Evolutionary conservation across 2,113 vertebrate genomes (phyloP).

Genomic region (Phodopus roborovskii): DNA sequence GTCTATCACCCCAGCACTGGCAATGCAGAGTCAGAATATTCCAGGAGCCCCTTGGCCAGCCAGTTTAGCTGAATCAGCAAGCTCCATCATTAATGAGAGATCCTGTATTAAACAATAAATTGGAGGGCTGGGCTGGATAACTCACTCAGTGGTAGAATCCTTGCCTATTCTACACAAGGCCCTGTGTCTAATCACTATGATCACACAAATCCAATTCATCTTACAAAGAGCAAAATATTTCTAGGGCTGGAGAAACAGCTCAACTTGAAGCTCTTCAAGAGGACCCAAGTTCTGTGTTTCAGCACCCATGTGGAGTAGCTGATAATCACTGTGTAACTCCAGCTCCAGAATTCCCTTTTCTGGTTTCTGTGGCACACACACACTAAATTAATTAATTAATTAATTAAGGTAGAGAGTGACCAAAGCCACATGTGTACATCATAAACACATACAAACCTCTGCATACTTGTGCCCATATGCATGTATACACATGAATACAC

Average conservation of each 20-base stretch:
- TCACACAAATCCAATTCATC: background rate
- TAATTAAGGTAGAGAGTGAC: background rate
- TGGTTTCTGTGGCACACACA: background rate
- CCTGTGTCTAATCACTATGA: too few species aligned
- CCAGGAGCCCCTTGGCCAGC: background rate
- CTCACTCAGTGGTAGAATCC: background rate
- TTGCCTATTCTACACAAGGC: background rate
- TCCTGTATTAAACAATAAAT: background rate
- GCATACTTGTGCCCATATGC: background rate
- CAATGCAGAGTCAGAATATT: too few species aligned
- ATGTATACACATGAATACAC: background rate
- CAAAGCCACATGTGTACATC: background rate
- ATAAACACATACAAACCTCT: background rate
- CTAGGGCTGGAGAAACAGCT: background rate
- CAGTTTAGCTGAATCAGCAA: background rate
- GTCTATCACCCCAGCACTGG: background rate
- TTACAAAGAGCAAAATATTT: background rate
- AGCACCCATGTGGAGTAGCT: background rate
- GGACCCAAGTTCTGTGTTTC: background rate
- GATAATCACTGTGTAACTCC: background rate
- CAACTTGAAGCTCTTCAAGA: background rate
- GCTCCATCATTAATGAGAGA: background rate
- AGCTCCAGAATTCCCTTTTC: background rate
- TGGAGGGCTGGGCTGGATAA: background rate
- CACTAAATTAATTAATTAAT: too few species aligned